Conservation (phyloP, 1,140 invertebrate genomes). For the Diorhabda carinulata region DNA sequence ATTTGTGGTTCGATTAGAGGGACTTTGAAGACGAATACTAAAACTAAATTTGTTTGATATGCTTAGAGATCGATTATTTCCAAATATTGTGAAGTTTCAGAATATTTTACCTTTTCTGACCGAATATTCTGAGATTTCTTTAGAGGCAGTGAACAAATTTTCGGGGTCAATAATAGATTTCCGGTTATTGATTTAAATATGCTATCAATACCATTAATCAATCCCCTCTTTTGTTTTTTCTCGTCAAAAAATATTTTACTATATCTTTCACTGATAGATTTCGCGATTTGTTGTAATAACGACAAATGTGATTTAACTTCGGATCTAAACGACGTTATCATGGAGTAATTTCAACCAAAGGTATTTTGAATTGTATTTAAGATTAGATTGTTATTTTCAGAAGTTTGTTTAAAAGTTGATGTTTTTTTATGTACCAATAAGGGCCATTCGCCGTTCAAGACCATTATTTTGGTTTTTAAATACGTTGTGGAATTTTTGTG, state of each 20-base stretch:
- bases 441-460: slow-evolving; percentile 3
- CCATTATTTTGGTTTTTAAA: background rate
- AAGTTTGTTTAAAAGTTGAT: background rate
- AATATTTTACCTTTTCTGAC: no score
- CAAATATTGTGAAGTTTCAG: background rate
- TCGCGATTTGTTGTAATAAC: background rate
- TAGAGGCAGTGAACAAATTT: no score
- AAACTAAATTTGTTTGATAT: background rate
- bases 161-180: no score
- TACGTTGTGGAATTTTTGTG: no score
- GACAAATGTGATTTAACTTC: background rate
- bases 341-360: background rate
- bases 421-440: slow-evolving; percentile 6
- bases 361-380: background rate
- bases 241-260: no score
- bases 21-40: background rate
- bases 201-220: no score
- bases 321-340: background rate
- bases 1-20: background rate
- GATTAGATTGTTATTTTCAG: background rate
- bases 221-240: no score
- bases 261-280: no score
- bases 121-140: no score
- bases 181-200: no score
- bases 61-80: background rate